Evolutionary conservation across 2,888 invertebrate species (phyloP).

Genomic region (Cotesia congregata): DNA sequence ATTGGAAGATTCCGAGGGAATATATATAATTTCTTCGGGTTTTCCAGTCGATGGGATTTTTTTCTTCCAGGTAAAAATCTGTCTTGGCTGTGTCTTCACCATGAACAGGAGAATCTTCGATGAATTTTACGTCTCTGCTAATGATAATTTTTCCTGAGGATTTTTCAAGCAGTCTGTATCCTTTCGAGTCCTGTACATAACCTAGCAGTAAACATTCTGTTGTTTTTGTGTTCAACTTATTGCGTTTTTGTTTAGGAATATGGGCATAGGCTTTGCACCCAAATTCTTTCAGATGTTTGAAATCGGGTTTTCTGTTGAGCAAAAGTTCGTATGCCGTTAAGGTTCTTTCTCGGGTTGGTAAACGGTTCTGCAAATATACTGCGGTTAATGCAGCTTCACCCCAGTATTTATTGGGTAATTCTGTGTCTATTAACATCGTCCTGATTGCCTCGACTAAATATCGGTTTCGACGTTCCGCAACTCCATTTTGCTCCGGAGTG

Average conservation of each 20-base stretch:
- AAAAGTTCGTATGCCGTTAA: conserved; percentile 62
- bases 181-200: conserved; percentile 56
- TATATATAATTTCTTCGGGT: not conserved
- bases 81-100: not conserved
- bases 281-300: conserved; percentile 61
- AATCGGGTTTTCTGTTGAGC: conserved; percentile 57
- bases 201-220: conserved; percentile 60
- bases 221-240: conserved; percentile 61
- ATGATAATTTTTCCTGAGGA: conserved; percentile 37
- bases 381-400: conserved; percentile 31
- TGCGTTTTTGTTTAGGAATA: conserved; percentile 57
- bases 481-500: conserved; percentile 41
- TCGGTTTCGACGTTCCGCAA: conserved; percentile 34
- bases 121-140: conserved; percentile 38
- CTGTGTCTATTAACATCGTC: conserved; percentile 3
- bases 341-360: not conserved
- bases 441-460: conserved; percentile 24
- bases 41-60: not conserved
- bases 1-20: not conserved
- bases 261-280: conserved; percentile 61
- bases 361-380: not conserved
- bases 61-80: not conserved
- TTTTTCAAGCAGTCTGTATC: conserved; percentile 43
- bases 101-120: conserved; percentile 20
- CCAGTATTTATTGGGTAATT: conserved; percentile 24